Percentiles rank a stretch among this genome's conserved stretches.
Conservation (phyloP, 2,888 invertebrate species). For the Nomada lathburiana region DNA sequence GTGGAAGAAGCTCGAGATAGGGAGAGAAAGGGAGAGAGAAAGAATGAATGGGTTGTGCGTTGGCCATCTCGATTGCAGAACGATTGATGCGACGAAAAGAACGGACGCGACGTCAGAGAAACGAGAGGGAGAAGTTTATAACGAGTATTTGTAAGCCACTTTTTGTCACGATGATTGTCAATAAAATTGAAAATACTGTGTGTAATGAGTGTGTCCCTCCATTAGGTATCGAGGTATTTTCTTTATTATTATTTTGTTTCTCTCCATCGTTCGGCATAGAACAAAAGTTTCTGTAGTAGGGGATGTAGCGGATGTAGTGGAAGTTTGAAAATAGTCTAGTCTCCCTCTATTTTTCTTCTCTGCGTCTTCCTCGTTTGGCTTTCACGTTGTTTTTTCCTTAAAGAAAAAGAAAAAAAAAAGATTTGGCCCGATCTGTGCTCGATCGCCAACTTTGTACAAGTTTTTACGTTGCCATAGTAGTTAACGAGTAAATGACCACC, state of each 20-base stretch:
- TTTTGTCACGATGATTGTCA: constrained; percentile 81
- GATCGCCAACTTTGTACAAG: constrained; percentile 65
- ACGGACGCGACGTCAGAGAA: constrained; percentile 58
- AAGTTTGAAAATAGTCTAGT: constrained; percentile 6
- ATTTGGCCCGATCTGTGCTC: constrained; percentile 37
- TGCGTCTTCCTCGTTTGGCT: constrained; percentile 58
- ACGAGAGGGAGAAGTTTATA: constrained; percentile 64
- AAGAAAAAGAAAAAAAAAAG: constrained; percentile 26
- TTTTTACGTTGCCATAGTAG: constrained; percentile 78
- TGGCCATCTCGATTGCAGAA: constrained; percentile 20
- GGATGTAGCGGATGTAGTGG: background rate
- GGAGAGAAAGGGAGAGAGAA: constrained; percentile 1
- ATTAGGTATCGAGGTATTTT: background rate
- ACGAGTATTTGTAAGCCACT: constrained; percentile 78
- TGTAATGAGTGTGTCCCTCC: constrained; percentile 63
- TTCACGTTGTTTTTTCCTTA: constrained; percentile 50
- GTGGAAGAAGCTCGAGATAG: background rate
- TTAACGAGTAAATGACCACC: constrained; percentile 71
- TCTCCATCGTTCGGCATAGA: background rate
- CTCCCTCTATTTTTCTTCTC: constrained; percentile 48
- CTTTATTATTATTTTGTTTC: background rate
- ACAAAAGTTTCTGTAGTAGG: background rate
- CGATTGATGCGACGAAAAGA: constrained; percentile 14
- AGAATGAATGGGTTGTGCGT: background rate
- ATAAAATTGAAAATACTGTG: constrained; percentile 75